Base-by-base conservation (phyloP, 2,113 vertebrate species). In the Junco hyemalis region DNA sequence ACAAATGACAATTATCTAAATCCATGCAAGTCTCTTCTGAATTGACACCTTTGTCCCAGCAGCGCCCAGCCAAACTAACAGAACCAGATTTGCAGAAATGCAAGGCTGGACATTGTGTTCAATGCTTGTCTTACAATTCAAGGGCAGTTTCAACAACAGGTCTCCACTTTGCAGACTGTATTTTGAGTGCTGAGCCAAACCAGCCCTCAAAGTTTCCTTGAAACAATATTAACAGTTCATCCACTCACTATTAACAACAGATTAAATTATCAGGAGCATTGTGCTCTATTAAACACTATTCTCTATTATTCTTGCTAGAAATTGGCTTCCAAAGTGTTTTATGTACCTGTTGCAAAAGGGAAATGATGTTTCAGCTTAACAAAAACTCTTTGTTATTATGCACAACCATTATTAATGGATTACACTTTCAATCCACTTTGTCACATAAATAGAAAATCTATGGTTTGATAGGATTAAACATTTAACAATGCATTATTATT, bases 291-390 rank as follows among this genome's bases (percentile, higher is more conserved):
- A 64, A 89, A 84, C 48, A 44, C 77, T 84, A 71, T 93, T 86
- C 82, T 86, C 78, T 80, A 78, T 80, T 82, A 79, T 73, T 44
- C 33, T 73, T 80, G 40, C 61, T 86, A 86, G 59, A 77, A 94
- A 92, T 93, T 85, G 89, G n/a, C 76, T 91, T 95, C 76, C 66
- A 88, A 96, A 96, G 24, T 81, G 28, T 89, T 79, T 96, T 94
- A 60, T 86, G 35, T 59, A 91, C 76, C 86, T 91, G 31, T 57
- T 90, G n/a, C 88, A 89, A 95, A 88, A 22, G 38, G 38, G 81
- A 95, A 93, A 69, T 51, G 23, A 18, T 40, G 78, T 63, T 93
- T 94, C 44, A 79, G 33, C 64, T 95, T 81, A 94, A 95, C 29
- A 70, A 86, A 91, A 82, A 42, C 48, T 76, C 56, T 89, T 88